A percentile compares a stretch with the other conserved stretches of the same genome.
phyloP scores from a whole-genome alignment of 2,888 invertebrate genomes.

The Orgyia antiqua region DNA sequence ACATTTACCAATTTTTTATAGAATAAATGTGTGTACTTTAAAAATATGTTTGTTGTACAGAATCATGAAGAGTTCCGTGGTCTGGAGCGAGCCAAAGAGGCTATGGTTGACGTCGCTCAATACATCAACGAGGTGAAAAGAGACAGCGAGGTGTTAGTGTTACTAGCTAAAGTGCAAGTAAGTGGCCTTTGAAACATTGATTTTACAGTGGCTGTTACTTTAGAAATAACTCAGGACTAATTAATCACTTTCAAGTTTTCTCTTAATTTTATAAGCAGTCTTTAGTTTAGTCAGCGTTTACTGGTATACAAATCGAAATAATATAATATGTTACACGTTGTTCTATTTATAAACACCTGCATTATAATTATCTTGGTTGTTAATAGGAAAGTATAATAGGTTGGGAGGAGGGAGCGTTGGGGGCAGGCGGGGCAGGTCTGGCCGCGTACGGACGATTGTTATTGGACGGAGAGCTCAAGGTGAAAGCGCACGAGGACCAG shows the following conservation, averaged over 20 bases:
- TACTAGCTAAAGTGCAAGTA: conserved; percentile 93
- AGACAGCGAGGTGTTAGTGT: conserved; percentile 94
- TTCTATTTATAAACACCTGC: too few species aligned
- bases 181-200: too few species aligned
- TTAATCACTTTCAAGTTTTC: too few species aligned
- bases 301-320: too few species aligned
- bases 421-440: conserved; percentile 88
- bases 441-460: conserved; percentile 94
- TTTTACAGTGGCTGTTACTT: too few species aligned
- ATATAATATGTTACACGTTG: too few species aligned
- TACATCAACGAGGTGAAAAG: conserved; percentile 99
- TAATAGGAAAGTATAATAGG: conserved; percentile 89
- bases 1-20: too few species aligned
- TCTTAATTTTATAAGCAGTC: too few species aligned
- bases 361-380: too few species aligned
- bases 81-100: conserved; percentile 92
- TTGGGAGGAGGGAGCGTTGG: conserved; percentile 86
- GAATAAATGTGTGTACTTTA: too few species aligned
- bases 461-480: conserved; percentile 95
- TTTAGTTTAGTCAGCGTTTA: too few species aligned
- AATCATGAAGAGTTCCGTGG: conserved; percentile 90
- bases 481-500: conserved; percentile 93
- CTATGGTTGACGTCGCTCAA: conserved; percentile 97
- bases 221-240: too few species aligned
- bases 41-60: conserved; percentile 63